These are phyloP conservation scores for Pseudopleuronectes americanus DNA, from an alignment of 2,797 vertebrate genomes.

Conservation along the genomic window DNA sequence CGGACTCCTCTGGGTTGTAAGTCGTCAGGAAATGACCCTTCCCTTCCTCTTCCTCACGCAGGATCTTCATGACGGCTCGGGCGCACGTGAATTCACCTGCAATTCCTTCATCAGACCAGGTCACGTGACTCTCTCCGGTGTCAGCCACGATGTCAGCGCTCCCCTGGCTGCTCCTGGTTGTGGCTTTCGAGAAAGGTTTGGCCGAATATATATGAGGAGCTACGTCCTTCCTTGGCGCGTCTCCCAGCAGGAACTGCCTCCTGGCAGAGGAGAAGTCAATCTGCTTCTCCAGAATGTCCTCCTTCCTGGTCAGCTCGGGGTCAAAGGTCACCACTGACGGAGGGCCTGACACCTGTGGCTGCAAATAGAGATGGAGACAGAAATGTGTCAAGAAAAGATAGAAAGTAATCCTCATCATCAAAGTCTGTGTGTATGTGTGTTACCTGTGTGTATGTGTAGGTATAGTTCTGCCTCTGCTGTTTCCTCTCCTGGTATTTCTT, in stretches of 20 bases:
- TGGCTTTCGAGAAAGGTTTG: conserved; percentile 90
- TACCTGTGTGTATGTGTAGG: conserved; percentile 68
- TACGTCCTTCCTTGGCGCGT: conserved; percentile 82
- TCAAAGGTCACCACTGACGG: conserved; percentile 72
- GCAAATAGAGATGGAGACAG: conserved; percentile 4
- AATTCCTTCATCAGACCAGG: conserved; percentile 84
- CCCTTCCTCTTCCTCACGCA: conserved; percentile 90
- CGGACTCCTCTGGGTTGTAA: conserved; percentile 90
- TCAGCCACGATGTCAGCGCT: conserved; percentile 49
- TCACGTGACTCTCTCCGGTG: conserved; percentile 76
- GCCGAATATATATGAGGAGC: conserved; percentile 90
- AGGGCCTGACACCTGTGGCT: conserved; percentile 67
- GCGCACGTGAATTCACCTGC: conserved; percentile 90
- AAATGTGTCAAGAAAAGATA: too few relatives aligned
- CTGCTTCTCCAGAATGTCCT: conserved; percentile 92
- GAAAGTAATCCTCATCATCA: too few relatives aligned
- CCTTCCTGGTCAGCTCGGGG: conserved; percentile 82
- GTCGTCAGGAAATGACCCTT: conserved; percentile 83
- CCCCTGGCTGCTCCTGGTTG: conserved; percentile 47
- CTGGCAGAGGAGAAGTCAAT: conserved; percentile 93
- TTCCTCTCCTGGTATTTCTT: conserved; percentile 95
- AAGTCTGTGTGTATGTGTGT: neutral
- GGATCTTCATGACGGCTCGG: conserved; percentile 89
- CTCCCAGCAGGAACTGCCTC: conserved; percentile 90
- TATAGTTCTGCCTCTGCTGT: conserved; percentile 75